A percentile compares a stretch with the other conserved stretches of the same genome.
Conservation (phyloP, 2,888 invertebrate species). For the Erebia ligea region DNA sequence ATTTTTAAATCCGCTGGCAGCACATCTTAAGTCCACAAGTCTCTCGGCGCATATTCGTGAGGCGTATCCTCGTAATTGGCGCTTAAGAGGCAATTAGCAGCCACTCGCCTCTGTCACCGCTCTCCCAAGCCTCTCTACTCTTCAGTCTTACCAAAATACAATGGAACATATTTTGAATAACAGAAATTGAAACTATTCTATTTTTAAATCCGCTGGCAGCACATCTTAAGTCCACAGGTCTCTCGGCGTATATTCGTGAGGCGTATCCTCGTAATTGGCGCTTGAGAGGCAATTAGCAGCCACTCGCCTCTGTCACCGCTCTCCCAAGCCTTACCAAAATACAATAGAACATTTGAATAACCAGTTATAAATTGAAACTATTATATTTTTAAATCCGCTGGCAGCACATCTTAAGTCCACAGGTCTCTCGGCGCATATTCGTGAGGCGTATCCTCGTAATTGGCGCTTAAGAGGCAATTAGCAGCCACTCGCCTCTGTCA, state of each 20-base stretch:
- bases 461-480: slow-evolving; percentile 78
- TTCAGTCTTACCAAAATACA: slow-evolving; percentile 38
- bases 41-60: slow-evolving; percentile 29
- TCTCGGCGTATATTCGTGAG: slow-evolving; percentile 29
- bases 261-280: slow-evolving; percentile 67
- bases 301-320: slow-evolving; percentile 65
- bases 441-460: slow-evolving; percentile 58
- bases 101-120: slow-evolving; percentile 65
- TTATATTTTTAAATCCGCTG: slow-evolving; percentile 28
- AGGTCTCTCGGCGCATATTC: slow-evolving; percentile 27
- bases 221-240: slow-evolving; percentile 20
- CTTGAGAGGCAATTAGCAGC: slow-evolving; percentile 76
- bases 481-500: slow-evolving; percentile 67
- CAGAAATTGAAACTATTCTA: not conserved
- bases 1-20: slow-evolving; percentile 20
- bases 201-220: slow-evolving; percentile 31
- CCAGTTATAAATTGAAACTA: not conserved
- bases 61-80: slow-evolving; percentile 55
- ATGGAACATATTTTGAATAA: not conserved
- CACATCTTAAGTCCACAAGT: slow-evolving; percentile 20
- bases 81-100: slow-evolving; percentile 76
- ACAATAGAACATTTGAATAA: not conserved
- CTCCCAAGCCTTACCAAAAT: slow-evolving; percentile 1
- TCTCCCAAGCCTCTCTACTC: slow-evolving; percentile 42
- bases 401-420: slow-evolving; percentile 24